A percentile compares a stretch with the other conserved stretches of the same genome.
phyloP scores from a whole-genome alignment of 1,140 invertebrate species.

The Drosophila lini region DNA sequence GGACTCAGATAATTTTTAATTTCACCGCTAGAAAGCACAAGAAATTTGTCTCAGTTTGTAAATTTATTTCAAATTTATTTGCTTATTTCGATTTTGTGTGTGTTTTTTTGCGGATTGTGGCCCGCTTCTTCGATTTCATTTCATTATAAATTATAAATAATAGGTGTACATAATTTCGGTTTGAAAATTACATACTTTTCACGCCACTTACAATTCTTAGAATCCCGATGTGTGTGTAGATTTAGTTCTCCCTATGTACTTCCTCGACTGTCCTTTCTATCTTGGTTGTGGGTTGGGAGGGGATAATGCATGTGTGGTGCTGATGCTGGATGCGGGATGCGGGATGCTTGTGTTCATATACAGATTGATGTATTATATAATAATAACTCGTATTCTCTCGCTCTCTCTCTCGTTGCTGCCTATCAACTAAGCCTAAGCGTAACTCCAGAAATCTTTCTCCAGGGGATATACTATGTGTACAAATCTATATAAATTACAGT shows the following conservation, averaged over 20 bases:
- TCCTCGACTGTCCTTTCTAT: too few relatives aligned
- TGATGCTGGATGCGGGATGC: slow-evolving; percentile 2
- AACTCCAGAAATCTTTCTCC: slow-evolving; percentile 63
- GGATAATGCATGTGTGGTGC: background rate
- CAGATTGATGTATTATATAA: slow-evolving; percentile 69
- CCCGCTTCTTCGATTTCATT: slow-evolving; percentile 40
- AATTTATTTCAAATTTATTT: slow-evolving; percentile 55
- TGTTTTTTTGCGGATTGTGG: slow-evolving; percentile 9
- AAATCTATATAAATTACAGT: slow-evolving; percentile 53
- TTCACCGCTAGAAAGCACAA: background rate
- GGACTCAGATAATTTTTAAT: too few relatives aligned
- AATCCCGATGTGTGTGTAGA: slow-evolving; percentile 50
- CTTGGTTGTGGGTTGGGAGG: background rate
- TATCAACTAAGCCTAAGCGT: slow-evolving; percentile 71
- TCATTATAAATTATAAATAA: slow-evolving; percentile 43
- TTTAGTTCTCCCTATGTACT: background rate
- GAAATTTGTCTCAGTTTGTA: slow-evolving; percentile 15
- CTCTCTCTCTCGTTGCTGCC: slow-evolving; percentile 13
- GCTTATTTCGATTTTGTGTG: slow-evolving; percentile 54
- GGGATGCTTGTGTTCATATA: slow-evolving; percentile 45
- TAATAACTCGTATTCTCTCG: slow-evolving; percentile 62
- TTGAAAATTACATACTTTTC: slow-evolving; percentile 64
- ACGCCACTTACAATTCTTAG: slow-evolving; percentile 47
- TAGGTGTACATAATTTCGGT: slow-evolving; percentile 50
- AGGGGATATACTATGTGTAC: slow-evolving; percentile 31